Conservation (phyloP, 30 jellyfish, hydroid and myxozoan genomes). For the Aurelia sp. region DNA sequence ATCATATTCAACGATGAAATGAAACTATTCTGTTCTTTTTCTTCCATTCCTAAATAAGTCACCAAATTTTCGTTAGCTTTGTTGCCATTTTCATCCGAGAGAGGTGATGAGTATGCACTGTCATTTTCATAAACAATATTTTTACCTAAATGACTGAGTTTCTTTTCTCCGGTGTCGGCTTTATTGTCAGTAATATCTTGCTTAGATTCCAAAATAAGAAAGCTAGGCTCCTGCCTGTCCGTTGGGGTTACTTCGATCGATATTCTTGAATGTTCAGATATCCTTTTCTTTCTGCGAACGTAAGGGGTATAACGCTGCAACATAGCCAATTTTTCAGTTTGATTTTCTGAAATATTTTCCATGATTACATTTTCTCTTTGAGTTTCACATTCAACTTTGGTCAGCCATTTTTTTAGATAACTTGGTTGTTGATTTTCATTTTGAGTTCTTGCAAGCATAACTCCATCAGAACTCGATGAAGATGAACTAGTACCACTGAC, state of each 20-base stretch:
- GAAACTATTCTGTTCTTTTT: background rate
- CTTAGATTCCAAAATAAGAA: constrained; percentile 17
- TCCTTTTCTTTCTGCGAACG: background rate
- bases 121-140: background rate
- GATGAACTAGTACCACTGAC: constrained; percentile 2
- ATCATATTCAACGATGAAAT: constrained; percentile 8
- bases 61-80: background rate
- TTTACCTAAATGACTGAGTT: background rate
- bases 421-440: constrained; percentile 7
- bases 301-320: constrained; percentile 2
- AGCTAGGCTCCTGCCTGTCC: background rate
- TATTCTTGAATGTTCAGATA: too few relatives aligned
- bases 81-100: constrained; percentile 8
- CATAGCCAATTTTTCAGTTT: background rate
- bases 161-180: background rate
- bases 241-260: background rate
- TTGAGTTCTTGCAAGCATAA: background rate
- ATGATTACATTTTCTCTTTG: background rate
- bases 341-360: background rate
- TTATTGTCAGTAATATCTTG: background rate
- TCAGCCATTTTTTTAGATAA: constrained; percentile 19
- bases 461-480: constrained; percentile 8
- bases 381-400: constrained; percentile 7
- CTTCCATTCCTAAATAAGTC: background rate
- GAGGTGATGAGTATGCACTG: constrained; percentile 53